Base-by-base conservation (phyloP, 2,797 vertebrate genomes). In the Tenualosa thibaudeaui region DNA sequence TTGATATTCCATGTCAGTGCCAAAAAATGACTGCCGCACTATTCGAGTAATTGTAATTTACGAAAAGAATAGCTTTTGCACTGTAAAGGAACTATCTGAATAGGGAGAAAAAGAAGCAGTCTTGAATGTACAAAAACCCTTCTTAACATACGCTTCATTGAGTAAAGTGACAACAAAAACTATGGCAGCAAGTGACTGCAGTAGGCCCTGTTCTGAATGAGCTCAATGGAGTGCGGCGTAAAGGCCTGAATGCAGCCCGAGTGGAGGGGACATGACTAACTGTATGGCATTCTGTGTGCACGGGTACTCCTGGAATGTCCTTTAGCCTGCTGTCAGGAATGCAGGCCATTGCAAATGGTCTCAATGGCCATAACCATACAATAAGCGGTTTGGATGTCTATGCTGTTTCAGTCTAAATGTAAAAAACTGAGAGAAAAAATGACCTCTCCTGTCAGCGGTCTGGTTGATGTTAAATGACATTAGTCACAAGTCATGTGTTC, bases 281-380 rank as follows among this genome's bases (percentile, higher is more conserved):
- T 43, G 88, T 84, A 87, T 86, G 22, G 83, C 88, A 83, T 86
- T 88, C 86, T 85, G 71, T 75, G 78, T 60, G 83, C 85, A 58
- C 83, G 78, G 90, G 86, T 60, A 58, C 83, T 89, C 87, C 88
- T 88, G 88, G 85, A 91, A 90, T 88, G 82, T 87, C 56, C 85
- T 91, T 88, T 86, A 81, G 84, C 85, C 89, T 85, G 86, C 82
- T 85, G 86, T 83, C 85, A 83, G 90, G 88, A 92, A 93, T 91
- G 88, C 82, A 85, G 87, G 81, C 88, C 86, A 87, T 88, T 88
- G 60, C 84, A 87, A 86, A 84, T 84, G 5, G 31, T 83, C 49
- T 89, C 89, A 89, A 88, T 90, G 84, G 89, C 84, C 71, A 68
- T 82, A 86, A 84, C 85, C 17, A 85, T 86, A 87, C 89, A 92